Base-by-base conservation (phyloP, 2,888 invertebrate species). In the Ectemnius lituratus region DNA sequence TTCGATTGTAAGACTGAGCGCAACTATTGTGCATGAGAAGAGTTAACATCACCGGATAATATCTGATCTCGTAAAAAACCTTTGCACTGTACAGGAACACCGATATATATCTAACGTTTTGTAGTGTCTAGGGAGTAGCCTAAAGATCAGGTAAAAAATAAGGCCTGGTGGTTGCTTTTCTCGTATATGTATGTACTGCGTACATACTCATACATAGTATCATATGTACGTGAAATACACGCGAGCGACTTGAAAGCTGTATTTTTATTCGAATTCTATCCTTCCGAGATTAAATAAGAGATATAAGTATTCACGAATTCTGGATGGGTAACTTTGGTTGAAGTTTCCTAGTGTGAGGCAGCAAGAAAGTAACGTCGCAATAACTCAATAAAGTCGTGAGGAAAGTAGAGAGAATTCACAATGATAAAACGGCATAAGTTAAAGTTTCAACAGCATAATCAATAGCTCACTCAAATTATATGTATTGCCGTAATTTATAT, bases 121-220 rank as follows among this genome's bases (percentile, higher is more conserved):
- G 71, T 67, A 60, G 11, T 72, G 74, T 67, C 67, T 75, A 71
- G 28, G 64, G 61, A 71, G 62, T 67, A 81, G 80, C 76, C 79
- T 84, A 80, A 78, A 79, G 77, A 79, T 81, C 77, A 83, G 83
- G 82, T 85, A 83, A 84, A 83, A 86, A 79, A 83, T 83, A 84
- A 84, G 85, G 79, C 82, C 80, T 77, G 71, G 71, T 76, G 67
- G 77, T 76, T 78, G 16, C 68, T 76, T 78, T 75, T 76, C 62
- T 71, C 76, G 73, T 67, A 78, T 62, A 79, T 79, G 71, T 81
- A 73, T 80, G 74, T 65, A 73, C 76, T 61, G 70, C 61, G 46
- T 69, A 75, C 67, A 74, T 58, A 63, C 56, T 52, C 58, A 73
- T 68, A 78, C 72, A 78, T 74, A 70, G 62, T 63, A 47, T 49